Base-by-base conservation (phyloP, 2,888 invertebrate genomes). In the Ecliptopera silaceata region DNA sequence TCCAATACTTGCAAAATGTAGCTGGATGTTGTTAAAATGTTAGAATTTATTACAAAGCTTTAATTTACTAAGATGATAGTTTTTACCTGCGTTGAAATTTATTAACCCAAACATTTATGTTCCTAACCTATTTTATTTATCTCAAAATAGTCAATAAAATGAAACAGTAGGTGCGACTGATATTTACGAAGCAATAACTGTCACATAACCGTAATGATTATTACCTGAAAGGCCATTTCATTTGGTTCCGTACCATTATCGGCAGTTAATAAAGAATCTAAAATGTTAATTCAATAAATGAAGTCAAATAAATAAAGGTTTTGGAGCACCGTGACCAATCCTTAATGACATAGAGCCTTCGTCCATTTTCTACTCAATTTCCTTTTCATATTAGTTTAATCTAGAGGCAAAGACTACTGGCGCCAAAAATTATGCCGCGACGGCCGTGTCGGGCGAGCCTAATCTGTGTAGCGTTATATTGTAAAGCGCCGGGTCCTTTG, bases 301-400 rank as follows among this genome's bases (percentile, higher is more conserved):
- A 82, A 86, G 79, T 86, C 87, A 86, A 91, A 88, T 86, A 90
- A 86, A 86, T 87, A 84, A 86, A 84, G 82, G 81, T 70, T 72
- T 75, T 78, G 76, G 77, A 80, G 81, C 73, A 70, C 78, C 88
- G 86, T 82, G 80, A 80, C 91, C 74, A 91, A 91, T 91, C 70
- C 84, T 83, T 91, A 91, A 91, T 91, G 91, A 90, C 88, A 89
- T 86, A 85, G 82, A 82, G 73, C 81, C 87, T 87, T 82, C 79
- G 77, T 84, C 90, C 83, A 89, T 91, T 91, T 91, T 91, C 88
- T 91, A 91, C 88, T 80, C 88, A 89, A 91, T 91, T 91, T 91
- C 91, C 90, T 91, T 87, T 91, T 88, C 88, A 82, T 91, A 91
- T 91, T 91, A 91, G 90, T 91, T 90, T 89, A 90, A 91, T 91